Percentiles rank a stretch among this genome's conserved stretches.
phyloP scores from a whole-genome alignment of 2,113 vertebrate species.

The Pionites leucogaster region DNA sequence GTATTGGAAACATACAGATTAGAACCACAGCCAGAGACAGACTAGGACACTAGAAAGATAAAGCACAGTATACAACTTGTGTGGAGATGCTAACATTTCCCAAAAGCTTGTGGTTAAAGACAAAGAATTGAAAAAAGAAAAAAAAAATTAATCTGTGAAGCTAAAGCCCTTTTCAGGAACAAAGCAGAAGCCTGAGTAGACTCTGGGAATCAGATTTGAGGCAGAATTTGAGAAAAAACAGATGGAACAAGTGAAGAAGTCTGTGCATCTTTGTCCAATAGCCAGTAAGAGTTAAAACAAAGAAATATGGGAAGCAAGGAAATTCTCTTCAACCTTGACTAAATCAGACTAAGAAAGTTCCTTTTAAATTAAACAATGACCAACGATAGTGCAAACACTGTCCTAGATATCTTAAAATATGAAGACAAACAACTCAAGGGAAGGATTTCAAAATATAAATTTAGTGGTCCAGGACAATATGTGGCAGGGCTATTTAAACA shows the following conservation, averaged over 20 bases:
- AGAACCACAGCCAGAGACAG: neutral
- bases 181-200: constrained; percentile 7
- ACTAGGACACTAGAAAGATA: constrained; percentile 5
- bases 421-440: neutral
- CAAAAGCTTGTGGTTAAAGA: neutral
- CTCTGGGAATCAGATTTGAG: constrained; percentile 28
- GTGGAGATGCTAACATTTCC: neutral
- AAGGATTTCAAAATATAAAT: constrained; percentile 16
- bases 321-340: neutral
- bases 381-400: neutral
- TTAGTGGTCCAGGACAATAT: neutral
- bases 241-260: neutral
- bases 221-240: constrained; percentile 38
- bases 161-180: neutral
- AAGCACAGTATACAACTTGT: neutral
- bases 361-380: constrained; percentile 15
- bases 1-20: neutral
- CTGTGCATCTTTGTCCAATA: neutral
- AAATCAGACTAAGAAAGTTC: neutral
- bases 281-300: constrained; percentile 21
- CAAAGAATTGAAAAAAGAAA: neutral
- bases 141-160: neutral
- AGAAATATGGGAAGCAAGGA: neutral
- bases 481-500: neutral
- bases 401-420: neutral